Evolutionary conservation across 2,888 invertebrate species (phyloP), one percentile per base, ranked within the genome.

Genomic region (Nomada fabriciana): DNA sequence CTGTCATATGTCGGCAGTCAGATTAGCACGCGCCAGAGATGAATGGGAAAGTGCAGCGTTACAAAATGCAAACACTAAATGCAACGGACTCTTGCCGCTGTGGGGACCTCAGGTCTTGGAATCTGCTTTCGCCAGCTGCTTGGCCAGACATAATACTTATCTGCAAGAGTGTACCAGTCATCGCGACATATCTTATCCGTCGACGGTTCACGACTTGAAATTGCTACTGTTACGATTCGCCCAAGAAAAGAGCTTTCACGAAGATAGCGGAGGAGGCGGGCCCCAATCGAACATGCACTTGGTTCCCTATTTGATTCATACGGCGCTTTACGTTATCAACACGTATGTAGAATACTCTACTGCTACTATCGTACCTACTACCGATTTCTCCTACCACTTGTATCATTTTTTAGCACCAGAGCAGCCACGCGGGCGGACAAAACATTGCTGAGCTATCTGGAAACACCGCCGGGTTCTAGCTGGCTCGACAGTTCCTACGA

Each of bases 21-120:
- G 98, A 93, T 96, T 95, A 69, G 95, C 93, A 1, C 90, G 91
- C 4, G 92, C 95, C 25, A 96, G 99, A 77, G 99, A 99, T 91
- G 99, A 99, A 94, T 99, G 99, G 99, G 99, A 99, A 93, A 98
- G 98, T 81, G 99, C 99, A 0, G 98, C 98, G 7, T 95, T 99
- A 59, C 99, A 99, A 94, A 99, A 99, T 94, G 99, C 99, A 1
- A 99, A 99, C 92, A 99, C 99, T 0, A 97, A 98, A 86, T 99
- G 99, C 94, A 99, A 99, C 94, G 99, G 99, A 0, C 94, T 99
- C 83, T 95, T 99, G 87, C 99, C 99, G 0, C 95, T 99, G 65
- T 99, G 99, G 98, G 99, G 99, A 0, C 98, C 99, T 9, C 97
- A 98, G 90, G 98, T 98, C 9, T 97, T 98, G 0, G 98, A 98